Evolutionary conservation across 2,888 invertebrate genomes (phyloP).

Genomic region (Mythimna lalbum): DNA sequence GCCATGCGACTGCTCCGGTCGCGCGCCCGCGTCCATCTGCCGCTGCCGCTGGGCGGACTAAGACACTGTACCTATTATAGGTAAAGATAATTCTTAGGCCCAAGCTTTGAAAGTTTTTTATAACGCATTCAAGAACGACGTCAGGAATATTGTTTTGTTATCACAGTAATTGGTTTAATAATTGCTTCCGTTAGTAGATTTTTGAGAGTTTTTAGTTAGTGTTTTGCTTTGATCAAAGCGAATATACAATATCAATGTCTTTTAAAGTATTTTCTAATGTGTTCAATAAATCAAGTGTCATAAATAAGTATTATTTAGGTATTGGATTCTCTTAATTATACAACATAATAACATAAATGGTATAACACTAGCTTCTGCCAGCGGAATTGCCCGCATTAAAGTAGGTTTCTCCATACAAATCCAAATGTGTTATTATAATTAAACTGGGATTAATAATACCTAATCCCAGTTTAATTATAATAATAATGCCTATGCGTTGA

Average conservation of each 20-base stretch:
- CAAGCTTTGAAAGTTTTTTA: conserved; percentile 26
- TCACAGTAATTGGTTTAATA: not conserved
- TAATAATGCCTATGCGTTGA: too few species aligned
- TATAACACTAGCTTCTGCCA: too few species aligned
- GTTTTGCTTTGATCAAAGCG: not conserved
- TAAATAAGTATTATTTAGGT: not conserved
- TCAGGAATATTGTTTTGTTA: conserved; percentile 1
- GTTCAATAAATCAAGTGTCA: not conserved
- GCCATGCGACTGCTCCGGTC: conserved; percentile 61
- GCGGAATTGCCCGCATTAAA: too few species aligned
- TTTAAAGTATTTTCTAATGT: not conserved
- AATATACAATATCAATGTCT: not conserved
- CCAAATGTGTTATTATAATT: too few species aligned
- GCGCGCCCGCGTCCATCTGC: conserved; percentile 66
- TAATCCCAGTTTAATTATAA: too few species aligned
- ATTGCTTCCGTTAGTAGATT: not conserved
- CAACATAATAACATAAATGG: too few species aligned
- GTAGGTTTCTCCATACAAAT: too few species aligned
- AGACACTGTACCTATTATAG: conserved; percentile 47
- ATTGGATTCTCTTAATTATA: not conserved
- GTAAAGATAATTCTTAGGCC: conserved; percentile 54
- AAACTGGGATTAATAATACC: too few species aligned
- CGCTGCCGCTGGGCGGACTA: conserved; percentile 46
- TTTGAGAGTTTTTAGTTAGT: not conserved
- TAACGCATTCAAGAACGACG: conserved; percentile 10